A percentile compares a stretch with the other conserved stretches of the same genome.
phyloP scores from a whole-genome alignment of 2,888 invertebrate species.

The Diaperis boleti region DNA sequence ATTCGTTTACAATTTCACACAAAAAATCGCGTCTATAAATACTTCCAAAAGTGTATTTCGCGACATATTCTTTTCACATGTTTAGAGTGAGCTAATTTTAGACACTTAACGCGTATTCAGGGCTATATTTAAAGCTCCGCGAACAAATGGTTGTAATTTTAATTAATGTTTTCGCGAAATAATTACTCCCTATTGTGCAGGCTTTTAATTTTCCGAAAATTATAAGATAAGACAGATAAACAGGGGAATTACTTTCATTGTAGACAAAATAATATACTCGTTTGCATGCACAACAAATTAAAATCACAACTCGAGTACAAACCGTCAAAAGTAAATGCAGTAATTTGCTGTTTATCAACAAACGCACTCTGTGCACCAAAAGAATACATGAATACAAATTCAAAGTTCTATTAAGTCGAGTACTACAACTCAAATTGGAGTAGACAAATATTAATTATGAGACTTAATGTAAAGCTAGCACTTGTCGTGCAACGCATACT shows the following conservation, averaged over 20 bases:
- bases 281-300: conserved; percentile 21
- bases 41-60: not conserved
- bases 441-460: too few relatives aligned
- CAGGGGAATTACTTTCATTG: conserved; percentile 18
- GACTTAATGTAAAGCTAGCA: too few relatives aligned
- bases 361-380: too few relatives aligned
- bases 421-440: too few relatives aligned
- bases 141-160: conserved; percentile 33
- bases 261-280: conserved; percentile 29
- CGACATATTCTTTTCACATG: not conserved
- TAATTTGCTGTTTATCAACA: conserved; percentile 12
- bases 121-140: conserved; percentile 15
- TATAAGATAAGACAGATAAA: conserved; percentile 28
- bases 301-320: conserved; percentile 22
- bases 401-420: too few relatives aligned
- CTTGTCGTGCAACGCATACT: too few relatives aligned
- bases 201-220: conserved; percentile 30
- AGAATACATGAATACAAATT: too few relatives aligned
- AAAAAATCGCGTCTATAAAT: conserved; percentile 1
- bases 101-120: conserved; percentile 2
- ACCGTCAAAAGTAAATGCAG: not conserved
- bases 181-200: conserved; percentile 23
- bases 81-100: conserved; percentile 21
- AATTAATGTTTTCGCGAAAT: conserved; percentile 29
- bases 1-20: not conserved